Base-by-base conservation (phyloP, 2,888 invertebrate genomes). In the Apodemia hepburni region DNA sequence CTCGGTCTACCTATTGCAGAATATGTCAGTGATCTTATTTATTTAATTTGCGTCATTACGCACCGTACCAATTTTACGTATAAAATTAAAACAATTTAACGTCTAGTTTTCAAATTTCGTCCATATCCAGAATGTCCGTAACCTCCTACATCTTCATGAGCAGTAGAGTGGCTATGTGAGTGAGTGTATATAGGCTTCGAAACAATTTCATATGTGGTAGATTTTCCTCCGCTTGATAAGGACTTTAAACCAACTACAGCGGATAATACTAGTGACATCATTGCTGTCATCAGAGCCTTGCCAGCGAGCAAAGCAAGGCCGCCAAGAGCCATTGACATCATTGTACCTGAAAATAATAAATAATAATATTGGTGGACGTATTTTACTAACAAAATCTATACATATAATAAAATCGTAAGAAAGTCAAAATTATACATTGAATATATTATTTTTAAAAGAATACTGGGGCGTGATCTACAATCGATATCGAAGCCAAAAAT, bases 161-260 rank as follows among this genome's bases (percentile, higher is more conserved):
- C 92, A 0, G 93, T 92, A 0, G 93, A 93, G 62, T 94, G 94
- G 0, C 92, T 88, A 64, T 94, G 93, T 5, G 92, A 90, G 33
- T 94, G 94, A 0, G 94, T 93, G 78, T 96, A 96, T 0, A 97
- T 91, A 0, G 97, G 97, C 71, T 97, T 97, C 54, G 96, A 94
- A 8, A 97, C 95, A 66, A 97, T 96, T 84, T 97, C 97, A 76
- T 97, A 97, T 0, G 96, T 96, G 9, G 96, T 96, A 11, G 95
- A 93, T 75, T 95, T 95, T 67, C 94, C 93, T 0, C 95, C 95
- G 3, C 93, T 92, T 0, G 95, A 92, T 18, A 96, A 81, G 0
- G 95, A 93, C 75, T 96, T 96, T 64, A 97, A 85, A 0, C 96
- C 96, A 63, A 96, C 93, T 66, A 96, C 94, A 0, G 95, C 95